phyloP scores from a whole-genome alignment of 2,797 vertebrate genomes.

The Liasis olivaceus region DNA sequence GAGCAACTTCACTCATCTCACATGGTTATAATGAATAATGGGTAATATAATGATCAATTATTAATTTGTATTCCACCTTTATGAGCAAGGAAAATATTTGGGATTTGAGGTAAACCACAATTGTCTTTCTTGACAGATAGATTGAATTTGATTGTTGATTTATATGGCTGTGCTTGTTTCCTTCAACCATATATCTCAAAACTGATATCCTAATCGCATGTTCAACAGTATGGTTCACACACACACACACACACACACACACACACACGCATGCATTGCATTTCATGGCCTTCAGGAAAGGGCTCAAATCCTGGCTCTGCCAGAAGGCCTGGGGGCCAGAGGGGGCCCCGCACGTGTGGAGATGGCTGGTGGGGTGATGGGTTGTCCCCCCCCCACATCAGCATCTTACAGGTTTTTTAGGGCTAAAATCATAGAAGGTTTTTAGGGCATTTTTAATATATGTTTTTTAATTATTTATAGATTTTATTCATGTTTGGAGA shows the following conservation, averaged over 20 bases:
- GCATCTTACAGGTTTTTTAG: too few species aligned
- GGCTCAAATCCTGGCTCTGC: too few species aligned
- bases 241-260: too few species aligned
- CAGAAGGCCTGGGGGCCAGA: too few species aligned
- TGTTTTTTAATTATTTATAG: too few species aligned
- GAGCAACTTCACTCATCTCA: conserved; percentile 3
- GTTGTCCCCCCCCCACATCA: too few species aligned
- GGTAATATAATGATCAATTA: background rate
- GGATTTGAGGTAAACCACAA: conserved; percentile 65
- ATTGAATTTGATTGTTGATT: conserved; percentile 19
- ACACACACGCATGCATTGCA: conserved; percentile 57
- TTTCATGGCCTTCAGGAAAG: too few species aligned
- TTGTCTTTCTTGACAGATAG: conserved; percentile 49
- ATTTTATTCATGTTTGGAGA: too few species aligned
- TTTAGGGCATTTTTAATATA: too few species aligned
- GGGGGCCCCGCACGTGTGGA: too few species aligned
- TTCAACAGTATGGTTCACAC: conserved; percentile 72
- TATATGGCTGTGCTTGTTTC: conserved; percentile 47
- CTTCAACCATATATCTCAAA: conserved; percentile 70
- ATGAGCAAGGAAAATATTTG: conserved; percentile 33
- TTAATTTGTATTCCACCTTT: background rate
- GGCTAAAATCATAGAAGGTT: too few species aligned
- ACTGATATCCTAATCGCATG: conserved; percentile 75
- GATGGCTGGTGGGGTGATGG: too few species aligned
- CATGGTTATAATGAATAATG: background rate